Percentiles rank a stretch among this genome's conserved stretches.
Evolutionary conservation across 2,113 vertebrate species (phyloP).

Genomic region (Thamnaconus septentrionalis): DNA sequence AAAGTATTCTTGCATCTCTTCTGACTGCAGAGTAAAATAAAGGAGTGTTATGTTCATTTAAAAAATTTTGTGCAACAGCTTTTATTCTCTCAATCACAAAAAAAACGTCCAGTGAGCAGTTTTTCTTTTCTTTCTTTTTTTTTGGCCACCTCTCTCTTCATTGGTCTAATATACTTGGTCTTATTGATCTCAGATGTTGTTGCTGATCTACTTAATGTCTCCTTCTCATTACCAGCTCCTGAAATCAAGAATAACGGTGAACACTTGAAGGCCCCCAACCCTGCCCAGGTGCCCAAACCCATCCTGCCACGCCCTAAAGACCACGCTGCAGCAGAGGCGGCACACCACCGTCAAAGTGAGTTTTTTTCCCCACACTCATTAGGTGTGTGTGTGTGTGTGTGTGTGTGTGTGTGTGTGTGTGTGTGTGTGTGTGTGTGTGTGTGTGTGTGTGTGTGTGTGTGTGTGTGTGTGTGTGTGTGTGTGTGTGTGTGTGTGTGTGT

Average conservation of each 20-base stretch:
- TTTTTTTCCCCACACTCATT: slow-evolving; percentile 14
- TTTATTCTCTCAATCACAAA: too few relatives aligned
- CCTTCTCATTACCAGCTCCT: slow-evolving; percentile 57
- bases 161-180: too few relatives aligned
- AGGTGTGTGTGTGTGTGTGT: background rate
- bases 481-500: background rate
- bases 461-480: background rate
- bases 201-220: background rate
- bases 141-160: too few relatives aligned
- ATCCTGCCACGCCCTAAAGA: slow-evolving; percentile 72
- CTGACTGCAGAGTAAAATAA: too few relatives aligned
- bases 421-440: too few relatives aligned
- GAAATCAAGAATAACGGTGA: slow-evolving; percentile 60
- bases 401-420: too few relatives aligned
- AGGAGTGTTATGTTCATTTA: background rate
- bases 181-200: too few relatives aligned
- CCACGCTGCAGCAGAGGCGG: slow-evolving; percentile 48
- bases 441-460: too few relatives aligned
- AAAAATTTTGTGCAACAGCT: too few relatives aligned
- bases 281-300: slow-evolving; percentile 79
- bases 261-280: slow-evolving; percentile 73
- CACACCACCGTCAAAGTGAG: slow-evolving; percentile 80
- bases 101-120: too few relatives aligned
- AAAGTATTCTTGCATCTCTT: too few relatives aligned
- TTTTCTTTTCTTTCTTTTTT: too few relatives aligned